Conservation (phyloP, 1,140 invertebrate genomes). For the Papilio xuthus region DNA sequence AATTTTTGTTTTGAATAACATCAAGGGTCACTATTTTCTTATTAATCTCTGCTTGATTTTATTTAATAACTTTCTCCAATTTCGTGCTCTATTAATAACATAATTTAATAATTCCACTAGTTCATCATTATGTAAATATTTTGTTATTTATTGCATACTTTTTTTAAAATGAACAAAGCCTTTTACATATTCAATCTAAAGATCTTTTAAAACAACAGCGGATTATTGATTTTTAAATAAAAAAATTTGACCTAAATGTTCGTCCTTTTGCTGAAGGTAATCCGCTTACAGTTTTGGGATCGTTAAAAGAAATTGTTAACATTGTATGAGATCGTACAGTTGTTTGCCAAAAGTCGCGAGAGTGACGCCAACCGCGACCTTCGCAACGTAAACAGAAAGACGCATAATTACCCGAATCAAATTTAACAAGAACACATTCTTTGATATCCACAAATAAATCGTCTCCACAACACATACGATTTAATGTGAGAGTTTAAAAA, state of each 20-base stretch:
- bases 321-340: constrained; percentile 12
- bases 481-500: background rate
- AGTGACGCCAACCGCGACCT: constrained; percentile 33
- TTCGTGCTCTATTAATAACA: too few relatives aligned
- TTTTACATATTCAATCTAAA: background rate
- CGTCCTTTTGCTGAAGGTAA: constrained; percentile 28
- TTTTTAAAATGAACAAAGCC: background rate
- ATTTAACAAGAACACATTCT: constrained; percentile 22
- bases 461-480: background rate
- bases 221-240: background rate
- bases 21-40: too few relatives aligned
- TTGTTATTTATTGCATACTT: background rate
- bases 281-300: background rate
- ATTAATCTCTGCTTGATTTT: too few relatives aligned
- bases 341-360: constrained; percentile 19
- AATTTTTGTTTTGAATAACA: too few relatives aligned
- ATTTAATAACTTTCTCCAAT: too few relatives aligned
- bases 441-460: constrained; percentile 23
- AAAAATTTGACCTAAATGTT: constrained; percentile 26
- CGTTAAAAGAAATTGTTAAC: constrained; percentile 3
- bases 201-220: background rate
- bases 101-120: too few relatives aligned
- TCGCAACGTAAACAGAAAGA: background rate
- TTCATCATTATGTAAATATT: too few relatives aligned
- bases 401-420: constrained; percentile 20